Evolutionary conservation across 2,888 invertebrate genomes (phyloP).

Genomic region (Anaspis maculata): DNA sequence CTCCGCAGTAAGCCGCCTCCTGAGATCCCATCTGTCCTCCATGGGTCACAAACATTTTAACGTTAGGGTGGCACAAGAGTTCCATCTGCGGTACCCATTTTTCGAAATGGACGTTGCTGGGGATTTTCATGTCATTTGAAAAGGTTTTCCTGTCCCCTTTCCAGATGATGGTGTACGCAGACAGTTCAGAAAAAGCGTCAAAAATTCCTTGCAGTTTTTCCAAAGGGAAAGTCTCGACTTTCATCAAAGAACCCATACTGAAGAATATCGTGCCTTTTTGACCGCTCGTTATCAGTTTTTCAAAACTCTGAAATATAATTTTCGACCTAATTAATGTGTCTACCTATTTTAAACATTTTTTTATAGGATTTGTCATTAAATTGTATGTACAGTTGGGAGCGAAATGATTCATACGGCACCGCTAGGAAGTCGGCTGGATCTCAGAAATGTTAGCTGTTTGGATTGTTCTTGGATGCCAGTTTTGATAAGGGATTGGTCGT

Average conservation of each 20-base stretch:
- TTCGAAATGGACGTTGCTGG: constrained; percentile 47
- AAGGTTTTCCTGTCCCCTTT: constrained; percentile 47
- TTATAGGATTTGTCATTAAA: too few species aligned
- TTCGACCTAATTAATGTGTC: too few species aligned
- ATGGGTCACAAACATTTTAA: constrained; percentile 45
- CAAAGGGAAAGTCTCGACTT: constrained; percentile 47
- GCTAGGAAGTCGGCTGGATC: too few species aligned
- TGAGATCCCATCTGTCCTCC: constrained; percentile 46
- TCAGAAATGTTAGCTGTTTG: not conserved
- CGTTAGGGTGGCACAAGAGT: constrained; percentile 26
- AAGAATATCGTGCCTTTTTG: constrained; percentile 49
- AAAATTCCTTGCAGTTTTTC: constrained; percentile 45
- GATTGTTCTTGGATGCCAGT: not conserved
- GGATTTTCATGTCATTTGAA: constrained; percentile 38
- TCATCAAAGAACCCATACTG: constrained; percentile 52
- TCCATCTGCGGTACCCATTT: constrained; percentile 51
- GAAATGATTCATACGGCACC: too few species aligned
- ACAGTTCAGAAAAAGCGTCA: constrained; percentile 44
- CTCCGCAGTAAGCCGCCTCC: constrained; percentile 42
- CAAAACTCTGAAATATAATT: constrained; percentile 7
- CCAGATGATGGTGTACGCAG: constrained; percentile 49
- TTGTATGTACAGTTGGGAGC: too few species aligned
- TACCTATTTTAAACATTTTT: too few species aligned
- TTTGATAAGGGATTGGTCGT: too few species aligned
- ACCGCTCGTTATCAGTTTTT: constrained; percentile 12